phyloP scores from a whole-genome alignment of 2,797 vertebrate genomes.

The Bradypodion ventrale region DNA sequence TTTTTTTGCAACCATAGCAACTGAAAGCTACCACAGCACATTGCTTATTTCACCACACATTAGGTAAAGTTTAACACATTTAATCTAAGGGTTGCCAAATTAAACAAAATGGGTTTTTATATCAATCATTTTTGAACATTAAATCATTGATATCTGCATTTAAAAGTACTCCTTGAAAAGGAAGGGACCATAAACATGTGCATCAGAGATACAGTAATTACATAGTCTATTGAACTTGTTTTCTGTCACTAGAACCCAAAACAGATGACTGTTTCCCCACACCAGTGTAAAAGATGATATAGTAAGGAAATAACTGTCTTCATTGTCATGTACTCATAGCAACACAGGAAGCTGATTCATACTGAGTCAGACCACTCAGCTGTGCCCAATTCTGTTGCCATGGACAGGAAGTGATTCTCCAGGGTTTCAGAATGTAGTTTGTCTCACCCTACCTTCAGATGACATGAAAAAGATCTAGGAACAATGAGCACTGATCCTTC shows the following conservation, averaged over 20 bases:
- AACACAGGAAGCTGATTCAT: not conserved
- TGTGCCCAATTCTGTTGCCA: not conserved
- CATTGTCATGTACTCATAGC: not conserved
- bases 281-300: not conserved
- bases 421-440: not conserved
- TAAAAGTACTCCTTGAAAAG: constrained; percentile 13
- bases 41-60: constrained; percentile 39
- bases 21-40: constrained; percentile 48
- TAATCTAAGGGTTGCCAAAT: constrained; percentile 16
- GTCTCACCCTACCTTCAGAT: not conserved
- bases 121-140: not conserved
- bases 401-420: not conserved
- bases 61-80: constrained; percentile 21
- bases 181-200: not conserved
- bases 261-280: not conserved
- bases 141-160: not conserved
- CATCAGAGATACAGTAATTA: not conserved
- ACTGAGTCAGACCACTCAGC: not conserved
- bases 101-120: constrained; percentile 27
- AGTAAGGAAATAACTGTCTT: not conserved
- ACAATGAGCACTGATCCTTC: not conserved
- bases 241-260: not conserved
- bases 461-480: not conserved
- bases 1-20: constrained; percentile 65
- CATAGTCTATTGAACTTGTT: not conserved